A percentile compares a stretch with the other conserved stretches of the same genome.
Conservation (phyloP, 2,888 invertebrate species). For the Dolichomitus sp. region DNA sequence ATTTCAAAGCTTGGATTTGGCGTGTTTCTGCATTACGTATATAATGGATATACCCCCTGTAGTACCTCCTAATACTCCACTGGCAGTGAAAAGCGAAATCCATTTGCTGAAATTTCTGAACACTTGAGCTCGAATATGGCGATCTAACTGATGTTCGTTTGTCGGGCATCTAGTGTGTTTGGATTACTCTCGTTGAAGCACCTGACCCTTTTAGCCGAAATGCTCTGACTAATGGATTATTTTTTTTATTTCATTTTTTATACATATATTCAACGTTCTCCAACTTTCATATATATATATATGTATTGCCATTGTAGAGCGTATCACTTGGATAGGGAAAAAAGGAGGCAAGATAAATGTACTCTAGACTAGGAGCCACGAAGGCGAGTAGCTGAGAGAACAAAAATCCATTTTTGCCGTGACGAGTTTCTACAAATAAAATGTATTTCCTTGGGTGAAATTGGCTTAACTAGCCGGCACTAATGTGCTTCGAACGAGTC, state of each 20-base stretch:
- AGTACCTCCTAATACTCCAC: conserved; percentile 3
- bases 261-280: neutral
- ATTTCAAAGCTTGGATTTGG: conserved; percentile 25
- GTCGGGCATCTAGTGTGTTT: conserved; percentile 25
- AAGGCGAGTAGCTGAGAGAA: neutral
- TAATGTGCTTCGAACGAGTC: conserved; percentile 43
- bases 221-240: conserved; percentile 37
- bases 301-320: neutral
- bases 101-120: conserved; percentile 26
- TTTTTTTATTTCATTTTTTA: neutral
- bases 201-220: conserved; percentile 21
- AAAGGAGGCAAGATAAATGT: conserved; percentile 12
- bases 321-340: neutral
- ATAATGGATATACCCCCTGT: neutral
- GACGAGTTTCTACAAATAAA: conserved; percentile 3
- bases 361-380: neutral
- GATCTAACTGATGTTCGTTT: conserved; percentile 15
- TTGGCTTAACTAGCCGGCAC: conserved; percentile 28
- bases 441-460: conserved; percentile 29
- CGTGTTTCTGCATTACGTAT: neutral
- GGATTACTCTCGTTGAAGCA: conserved; percentile 30
- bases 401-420: conserved; percentile 2
- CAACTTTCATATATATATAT: neutral
- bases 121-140: conserved; percentile 10
- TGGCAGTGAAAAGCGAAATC: conserved; percentile 32